Evolutionary conservation across 2,113 vertebrate genomes (phyloP).

Genomic region (Limanda limanda): DNA sequence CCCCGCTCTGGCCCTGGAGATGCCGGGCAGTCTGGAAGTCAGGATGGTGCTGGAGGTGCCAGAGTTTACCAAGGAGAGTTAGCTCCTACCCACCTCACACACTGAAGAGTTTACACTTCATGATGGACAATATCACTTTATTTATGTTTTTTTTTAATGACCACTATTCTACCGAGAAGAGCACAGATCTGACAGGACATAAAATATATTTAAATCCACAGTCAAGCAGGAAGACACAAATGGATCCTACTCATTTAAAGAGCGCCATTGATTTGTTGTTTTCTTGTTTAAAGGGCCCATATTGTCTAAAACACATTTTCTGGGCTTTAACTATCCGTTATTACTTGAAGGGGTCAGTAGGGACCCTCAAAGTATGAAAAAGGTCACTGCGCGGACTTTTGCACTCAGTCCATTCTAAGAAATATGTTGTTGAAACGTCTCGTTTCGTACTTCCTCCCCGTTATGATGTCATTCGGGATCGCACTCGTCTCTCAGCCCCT

Average conservation of each 20-base stretch:
- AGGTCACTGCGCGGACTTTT: too few relatives aligned
- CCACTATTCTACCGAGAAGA: background rate
- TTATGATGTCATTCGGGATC: too few relatives aligned
- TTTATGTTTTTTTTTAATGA: constrained; percentile 6
- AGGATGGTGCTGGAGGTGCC: constrained; percentile 87
- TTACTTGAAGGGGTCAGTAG: too few relatives aligned
- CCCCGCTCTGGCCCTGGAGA: constrained; percentile 90
- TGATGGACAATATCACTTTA: constrained; percentile 40
- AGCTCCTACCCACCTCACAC: constrained; percentile 50
- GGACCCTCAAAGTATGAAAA: too few relatives aligned
- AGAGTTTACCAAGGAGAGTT: constrained; percentile 87
- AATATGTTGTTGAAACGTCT: too few relatives aligned
- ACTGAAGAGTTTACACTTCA: constrained; percentile 44
- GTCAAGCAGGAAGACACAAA: background rate
- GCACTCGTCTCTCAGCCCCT: too few relatives aligned
- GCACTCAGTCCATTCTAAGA: too few relatives aligned
- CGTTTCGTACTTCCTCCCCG: too few relatives aligned
- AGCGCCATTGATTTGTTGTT: constrained; percentile 8
- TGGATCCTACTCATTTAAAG: background rate
- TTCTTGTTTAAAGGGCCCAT: constrained; percentile 8
- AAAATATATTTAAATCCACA: background rate
- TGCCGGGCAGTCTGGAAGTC: constrained; percentile 87
- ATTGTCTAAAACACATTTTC: too few relatives aligned
- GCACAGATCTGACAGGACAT: background rate
- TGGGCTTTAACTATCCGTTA: too few relatives aligned